Evolutionary conservation across 2,113 vertebrate genomes (phyloP), one percentile per base, ranked within the genome.

Genomic region (Sialia sialis): DNA sequence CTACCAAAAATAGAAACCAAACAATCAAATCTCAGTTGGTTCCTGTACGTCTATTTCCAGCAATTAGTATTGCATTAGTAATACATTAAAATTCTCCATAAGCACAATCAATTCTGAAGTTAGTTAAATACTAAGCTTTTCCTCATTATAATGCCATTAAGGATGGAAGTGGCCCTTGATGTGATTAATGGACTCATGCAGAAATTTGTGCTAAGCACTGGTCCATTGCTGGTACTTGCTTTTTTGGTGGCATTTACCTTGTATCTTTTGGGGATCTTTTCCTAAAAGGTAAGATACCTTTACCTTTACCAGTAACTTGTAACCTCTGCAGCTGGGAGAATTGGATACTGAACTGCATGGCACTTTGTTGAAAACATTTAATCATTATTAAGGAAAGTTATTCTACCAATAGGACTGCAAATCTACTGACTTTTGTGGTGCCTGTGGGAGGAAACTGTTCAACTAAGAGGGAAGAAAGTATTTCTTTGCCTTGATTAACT

Each of bases 81-180:
- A 84, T 64, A 30, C 52, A 76, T 96, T 94, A 93, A 90, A 92
- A 94, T 81, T 91, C 75, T 95, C 82, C 39, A 73, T 56, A 58
- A 87, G 43, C 41, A 94, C 91, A 90, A 81, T 55, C 79, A 91
- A 23, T 92, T 79, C 60, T 88, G 66, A 80, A 94, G 72, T 90
- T 44, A 75, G 75, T 84, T 85, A 94, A 96, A 94, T 80, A 94
- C 36, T 89, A 92, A 91, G 68, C 21, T 94, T 95, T 90, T 90
- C 67, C 63, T 95, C 79, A 95, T 97, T 96, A 95, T 86, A 92
- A 95, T 93, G 72, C 59, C 77, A 95, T 96, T 95, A 97, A 96
- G 62, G 46, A 73, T 41, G 51, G 82, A 82, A 96, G 46, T 48
- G 38, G 32, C 67, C 56, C 39, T 95, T 84, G 58, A 54, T 70